Evolutionary conservation across 2,888 invertebrate genomes (phyloP).

Genomic region (Crepidodera aurea): DNA sequence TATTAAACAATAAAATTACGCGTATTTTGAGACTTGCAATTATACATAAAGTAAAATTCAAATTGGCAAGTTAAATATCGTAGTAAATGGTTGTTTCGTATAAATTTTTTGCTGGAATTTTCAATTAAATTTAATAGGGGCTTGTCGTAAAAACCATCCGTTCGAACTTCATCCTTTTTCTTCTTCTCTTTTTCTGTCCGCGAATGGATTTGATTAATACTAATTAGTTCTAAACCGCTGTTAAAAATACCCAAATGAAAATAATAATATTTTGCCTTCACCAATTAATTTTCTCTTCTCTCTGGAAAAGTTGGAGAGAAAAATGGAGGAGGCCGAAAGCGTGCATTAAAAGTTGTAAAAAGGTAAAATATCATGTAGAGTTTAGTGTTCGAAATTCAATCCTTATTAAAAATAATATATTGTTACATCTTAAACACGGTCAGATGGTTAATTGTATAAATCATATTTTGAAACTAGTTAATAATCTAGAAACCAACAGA

Average conservation of each 20-base stretch:
- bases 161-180: constrained; percentile 7
- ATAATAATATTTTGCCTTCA: constrained; percentile 13
- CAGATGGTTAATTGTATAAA: too few species aligned
- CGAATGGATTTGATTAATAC: constrained; percentile 17
- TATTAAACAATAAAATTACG: too few species aligned
- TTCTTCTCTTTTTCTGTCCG: constrained; percentile 13
- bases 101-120: not conserved
- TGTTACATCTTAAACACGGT: too few species aligned
- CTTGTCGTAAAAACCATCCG: constrained; percentile 13
- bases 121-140: constrained; percentile 18
- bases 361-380: not conserved
- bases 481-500: too few species aligned
- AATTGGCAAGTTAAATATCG: constrained; percentile 4
- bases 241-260: constrained; percentile 14
- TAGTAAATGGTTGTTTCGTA: not conserved
- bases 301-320: not conserved
- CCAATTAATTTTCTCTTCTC: constrained; percentile 17
- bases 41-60: not conserved
- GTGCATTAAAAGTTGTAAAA: not conserved
- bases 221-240: constrained; percentile 19
- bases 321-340: not conserved
- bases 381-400: not conserved
- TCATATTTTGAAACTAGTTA: too few species aligned
- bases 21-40: not conserved
- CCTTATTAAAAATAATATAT: too few species aligned